A percentile compares a stretch with the other conserved stretches of the same genome.
phyloP scores from a whole-genome alignment of 2,888 invertebrate genomes.

The Penaeus monodon region DNA sequence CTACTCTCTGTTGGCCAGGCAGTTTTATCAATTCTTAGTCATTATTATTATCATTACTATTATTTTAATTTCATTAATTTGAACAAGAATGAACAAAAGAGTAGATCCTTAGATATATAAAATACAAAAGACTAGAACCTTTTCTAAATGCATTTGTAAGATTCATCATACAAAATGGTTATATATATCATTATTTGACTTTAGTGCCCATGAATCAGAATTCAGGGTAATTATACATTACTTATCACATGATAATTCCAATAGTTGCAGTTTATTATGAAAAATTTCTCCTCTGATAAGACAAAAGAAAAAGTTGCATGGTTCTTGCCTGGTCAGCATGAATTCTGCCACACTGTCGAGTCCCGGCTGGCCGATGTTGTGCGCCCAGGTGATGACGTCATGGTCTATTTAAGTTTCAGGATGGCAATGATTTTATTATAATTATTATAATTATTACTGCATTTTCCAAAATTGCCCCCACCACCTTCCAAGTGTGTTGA shows the following conservation, averaged over 20 bases:
- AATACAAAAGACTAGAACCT: too few species aligned
- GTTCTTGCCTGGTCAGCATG: conserved; percentile 58
- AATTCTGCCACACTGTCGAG: conserved; percentile 49
- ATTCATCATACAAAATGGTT: too few species aligned
- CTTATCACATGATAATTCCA: too few species aligned
- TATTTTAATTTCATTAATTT: background rate
- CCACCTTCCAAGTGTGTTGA: background rate
- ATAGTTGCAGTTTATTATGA: too few species aligned
- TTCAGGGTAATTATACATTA: too few species aligned
- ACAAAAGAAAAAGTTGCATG: conserved; percentile 38
- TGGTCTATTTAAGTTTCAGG: conserved; percentile 34
- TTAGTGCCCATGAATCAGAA: too few species aligned
- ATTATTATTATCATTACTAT: background rate
- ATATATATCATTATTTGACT: too few species aligned
- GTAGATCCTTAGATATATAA: too few species aligned
- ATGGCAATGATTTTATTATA: background rate
- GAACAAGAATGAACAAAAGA: background rate
- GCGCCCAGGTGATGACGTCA: conserved; percentile 59
- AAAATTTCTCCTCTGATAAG: background rate
- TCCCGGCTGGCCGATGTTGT: conserved; percentile 60
- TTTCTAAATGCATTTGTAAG: too few species aligned
- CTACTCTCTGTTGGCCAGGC: conserved; percentile 15
- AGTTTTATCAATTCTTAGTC: background rate
- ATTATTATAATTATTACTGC: too few species aligned
- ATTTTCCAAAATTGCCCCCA: conserved; percentile 8